A percentile compares a stretch with the other conserved stretches of the same genome.
Conservation (phyloP, 2,113 vertebrate species). For the Mormyrus lacerda region DNA sequence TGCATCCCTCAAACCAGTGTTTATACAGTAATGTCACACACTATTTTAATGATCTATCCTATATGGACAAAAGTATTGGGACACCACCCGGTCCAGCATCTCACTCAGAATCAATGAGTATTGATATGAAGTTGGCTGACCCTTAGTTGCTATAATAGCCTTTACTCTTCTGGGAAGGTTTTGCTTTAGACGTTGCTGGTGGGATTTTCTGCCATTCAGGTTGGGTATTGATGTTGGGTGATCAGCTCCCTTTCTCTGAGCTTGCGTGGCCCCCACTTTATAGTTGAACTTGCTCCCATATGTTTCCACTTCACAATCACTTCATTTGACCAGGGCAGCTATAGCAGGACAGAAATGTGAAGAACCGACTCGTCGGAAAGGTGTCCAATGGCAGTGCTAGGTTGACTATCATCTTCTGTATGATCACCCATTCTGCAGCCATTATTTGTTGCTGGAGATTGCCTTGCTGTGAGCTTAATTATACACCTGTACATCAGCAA, state of each 20-base stretch:
- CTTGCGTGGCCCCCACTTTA: too few relatives aligned
- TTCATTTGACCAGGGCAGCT: too few relatives aligned
- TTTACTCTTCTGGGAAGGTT: too few relatives aligned
- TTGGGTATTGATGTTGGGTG: background rate
- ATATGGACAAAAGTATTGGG: background rate
- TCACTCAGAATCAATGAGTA: background rate
- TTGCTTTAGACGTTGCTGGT: too few relatives aligned
- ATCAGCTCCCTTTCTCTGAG: too few relatives aligned
- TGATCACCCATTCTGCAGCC: background rate
- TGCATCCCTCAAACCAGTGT: background rate
- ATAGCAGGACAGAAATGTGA: background rate
- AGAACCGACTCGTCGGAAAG: background rate
- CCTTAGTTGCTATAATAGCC: background rate
- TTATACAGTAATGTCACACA: background rate
- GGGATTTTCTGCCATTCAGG: background rate
- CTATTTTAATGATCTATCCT: background rate
- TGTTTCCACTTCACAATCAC: too few relatives aligned
- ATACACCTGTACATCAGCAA: background rate
- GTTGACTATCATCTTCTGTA: background rate
- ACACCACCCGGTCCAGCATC: background rate
- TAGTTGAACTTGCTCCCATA: too few relatives aligned
- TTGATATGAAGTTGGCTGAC: background rate
- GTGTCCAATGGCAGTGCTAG: background rate
- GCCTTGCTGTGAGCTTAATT: background rate
- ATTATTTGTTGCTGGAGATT: background rate